Evolutionary conservation across 2,888 invertebrate species (phyloP), one percentile per base, ranked within the genome.

Genomic region (Priocnemis perturbator): DNA sequence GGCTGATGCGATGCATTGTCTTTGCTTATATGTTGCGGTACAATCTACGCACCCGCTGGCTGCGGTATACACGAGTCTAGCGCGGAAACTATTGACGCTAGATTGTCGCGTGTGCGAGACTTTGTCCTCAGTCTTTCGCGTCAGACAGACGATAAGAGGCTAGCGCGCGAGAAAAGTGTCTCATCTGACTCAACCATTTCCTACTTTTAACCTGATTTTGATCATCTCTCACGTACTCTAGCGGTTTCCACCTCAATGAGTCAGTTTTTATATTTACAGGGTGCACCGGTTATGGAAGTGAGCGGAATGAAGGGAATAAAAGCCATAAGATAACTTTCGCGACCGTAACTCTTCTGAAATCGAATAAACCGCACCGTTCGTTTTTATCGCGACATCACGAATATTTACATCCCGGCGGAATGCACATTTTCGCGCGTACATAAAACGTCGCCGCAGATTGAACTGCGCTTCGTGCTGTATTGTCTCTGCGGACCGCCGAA

Each of bases 1-100:
- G 74, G 74, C 74, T 71, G 73, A 77, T 73, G 64, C 70, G 69
- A 73, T 69, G 79, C 76, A 69, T 77, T 73, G 76, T 74, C 77
- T 78, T 69, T 77, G 69, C 69, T 65, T 70, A 73, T 68, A 64
- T 63, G 60, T 47, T 63, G 66, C 50, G 68, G 57, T 48, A 21
- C 44, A 20, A 11, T 19, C 37, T 60, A 21, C 60, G n/a, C 9
- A 52, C 17, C 17, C 48, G 45, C 50, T 14, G 26, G 44, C 55
- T n/a, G 57, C 20, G 11, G 47, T 45, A 64, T 60, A 57, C 64
- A 45, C 53, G 64, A 56, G 20, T 37, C 7, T 9, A 37, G 7
- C 11, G 37, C 11, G 7, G 2, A 11, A 37, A 11, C 37, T 37
- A 37, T 37, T 37, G 37, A 37, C 14, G 37, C 37, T 11, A 37